Conservation (phyloP, 2,888 invertebrate genomes). For the Tenthredo amoena region DNA sequence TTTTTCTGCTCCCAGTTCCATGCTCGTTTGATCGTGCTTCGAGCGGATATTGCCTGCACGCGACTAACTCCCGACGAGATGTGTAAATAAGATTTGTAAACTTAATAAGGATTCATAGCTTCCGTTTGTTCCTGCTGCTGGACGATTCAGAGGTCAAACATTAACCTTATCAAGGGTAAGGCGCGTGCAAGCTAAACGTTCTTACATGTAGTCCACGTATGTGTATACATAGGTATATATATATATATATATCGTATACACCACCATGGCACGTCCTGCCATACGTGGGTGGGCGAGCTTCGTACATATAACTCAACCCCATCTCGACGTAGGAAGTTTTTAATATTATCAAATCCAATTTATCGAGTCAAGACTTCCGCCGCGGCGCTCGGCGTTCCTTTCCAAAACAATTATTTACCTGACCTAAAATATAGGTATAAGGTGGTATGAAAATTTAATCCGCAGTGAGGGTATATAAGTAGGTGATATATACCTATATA, state of each 20-base stretch:
- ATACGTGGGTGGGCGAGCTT: slow-evolving; percentile 22
- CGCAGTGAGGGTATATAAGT: background rate
- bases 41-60: slow-evolving; percentile 45
- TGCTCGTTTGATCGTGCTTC: background rate
- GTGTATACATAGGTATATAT: background rate
- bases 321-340: slow-evolving; percentile 34
- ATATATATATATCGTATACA: background rate
- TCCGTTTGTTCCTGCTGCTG: slow-evolving; percentile 59
- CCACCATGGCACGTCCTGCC: background rate
- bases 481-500: background rate
- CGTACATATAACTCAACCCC: slow-evolving; percentile 5
- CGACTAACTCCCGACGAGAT: slow-evolving; percentile 32
- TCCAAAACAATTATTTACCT: slow-evolving; percentile 7
- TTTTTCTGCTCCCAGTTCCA: background rate
- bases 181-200: slow-evolving; percentile 34
- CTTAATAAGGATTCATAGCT: slow-evolving; percentile 71
- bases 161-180: slow-evolving; percentile 17
- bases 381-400: background rate
- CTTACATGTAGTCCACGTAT: background rate
- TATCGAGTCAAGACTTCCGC: slow-evolving; percentile 28
- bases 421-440: background rate
- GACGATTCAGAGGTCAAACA: slow-evolving; percentile 36
- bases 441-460: background rate
- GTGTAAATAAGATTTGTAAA: slow-evolving; percentile 65
- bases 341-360: slow-evolving; percentile 34